A percentile compares a stretch with the other conserved stretches of the same genome.
Conservation (phyloP, 2,888 invertebrate species). For the Lamellibrachia satsuma region DNA sequence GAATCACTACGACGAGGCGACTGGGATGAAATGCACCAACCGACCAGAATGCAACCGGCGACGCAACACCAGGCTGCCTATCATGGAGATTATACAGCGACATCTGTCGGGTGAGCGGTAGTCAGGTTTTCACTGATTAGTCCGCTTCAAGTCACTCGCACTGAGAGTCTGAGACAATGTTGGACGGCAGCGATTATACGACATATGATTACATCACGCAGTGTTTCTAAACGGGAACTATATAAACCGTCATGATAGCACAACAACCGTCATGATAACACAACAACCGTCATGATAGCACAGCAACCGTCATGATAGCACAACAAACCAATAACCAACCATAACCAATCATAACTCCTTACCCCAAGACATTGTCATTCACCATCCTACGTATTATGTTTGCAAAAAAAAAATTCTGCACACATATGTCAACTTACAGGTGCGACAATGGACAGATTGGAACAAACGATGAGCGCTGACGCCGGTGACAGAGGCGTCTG, state of each 20-base stretch:
- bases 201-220: neutral
- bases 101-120: neutral
- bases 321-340: no score
- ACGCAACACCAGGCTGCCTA: neutral
- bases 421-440: neutral
- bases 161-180: neutral
- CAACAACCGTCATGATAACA: no score
- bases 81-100: neutral
- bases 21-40: neutral
- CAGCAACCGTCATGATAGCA: no score
- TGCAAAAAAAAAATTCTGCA: no score
- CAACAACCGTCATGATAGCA: no score
- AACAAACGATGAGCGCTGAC: neutral
- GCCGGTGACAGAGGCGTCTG: neutral
- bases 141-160: neutral
- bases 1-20: neutral
- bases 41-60: constrained; percentile 1
- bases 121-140: neutral
- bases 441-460: neutral
- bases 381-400: no score
- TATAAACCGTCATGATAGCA: no score
- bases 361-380: no score
- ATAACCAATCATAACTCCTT: no score
- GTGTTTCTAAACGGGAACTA: no score
- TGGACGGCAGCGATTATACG: neutral